Evolutionary conservation across 2,113 vertebrate genomes (phyloP).

Genomic region (Spea bombifrons): DNA sequence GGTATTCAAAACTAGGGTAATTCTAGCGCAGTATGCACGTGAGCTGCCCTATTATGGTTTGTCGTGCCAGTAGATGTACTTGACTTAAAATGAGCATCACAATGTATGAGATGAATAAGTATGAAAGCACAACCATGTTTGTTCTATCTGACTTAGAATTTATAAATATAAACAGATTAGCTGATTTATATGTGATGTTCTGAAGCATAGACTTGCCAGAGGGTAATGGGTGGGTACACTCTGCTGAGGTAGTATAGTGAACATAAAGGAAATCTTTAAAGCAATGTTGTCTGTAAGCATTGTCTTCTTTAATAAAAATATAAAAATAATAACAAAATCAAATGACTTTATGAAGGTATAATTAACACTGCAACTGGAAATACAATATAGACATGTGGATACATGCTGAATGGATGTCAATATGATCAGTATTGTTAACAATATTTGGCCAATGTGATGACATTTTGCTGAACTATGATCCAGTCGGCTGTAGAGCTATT

Average conservation of each 20-base stretch:
- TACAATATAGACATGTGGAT: neutral
- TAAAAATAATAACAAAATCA: neutral
- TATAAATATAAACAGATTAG: constrained; percentile 2
- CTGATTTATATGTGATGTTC: neutral
- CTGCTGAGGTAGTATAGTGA: neutral
- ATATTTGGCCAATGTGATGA: neutral
- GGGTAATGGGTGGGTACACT: constrained; percentile 5
- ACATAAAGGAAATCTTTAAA: constrained; percentile 11
- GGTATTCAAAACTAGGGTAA: too few species aligned
- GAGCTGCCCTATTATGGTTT: too few species aligned
- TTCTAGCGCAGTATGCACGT: too few species aligned
- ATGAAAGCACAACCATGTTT: neutral
- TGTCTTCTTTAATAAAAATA: constrained; percentile 8
- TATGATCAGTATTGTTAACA: neutral
- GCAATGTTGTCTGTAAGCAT: neutral
- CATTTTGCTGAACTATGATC: neutral
- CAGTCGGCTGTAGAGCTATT: too few species aligned
- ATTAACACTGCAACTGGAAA: neutral
- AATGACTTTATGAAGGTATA: neutral
- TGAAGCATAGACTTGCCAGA: neutral
- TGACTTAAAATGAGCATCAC: too few species aligned
- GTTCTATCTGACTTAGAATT: neutral
- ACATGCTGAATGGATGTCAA: neutral
- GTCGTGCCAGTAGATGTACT: too few species aligned
- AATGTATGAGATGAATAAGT: too few species aligned